These are phyloP conservation scores for Spodoptera litura DNA, from an alignment of 1,140 invertebrate genomes.

Conservation along the genomic window DNA sequence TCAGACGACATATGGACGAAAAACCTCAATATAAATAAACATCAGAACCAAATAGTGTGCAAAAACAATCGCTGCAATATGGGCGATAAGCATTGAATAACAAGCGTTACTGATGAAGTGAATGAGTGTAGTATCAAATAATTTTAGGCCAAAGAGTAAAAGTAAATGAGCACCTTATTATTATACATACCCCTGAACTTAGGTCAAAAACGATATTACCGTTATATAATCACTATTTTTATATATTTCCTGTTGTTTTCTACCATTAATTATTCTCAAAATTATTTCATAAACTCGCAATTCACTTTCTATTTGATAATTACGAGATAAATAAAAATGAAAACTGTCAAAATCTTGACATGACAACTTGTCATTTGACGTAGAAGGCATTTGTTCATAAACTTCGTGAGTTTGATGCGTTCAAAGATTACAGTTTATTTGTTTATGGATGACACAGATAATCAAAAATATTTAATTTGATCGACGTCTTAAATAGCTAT, in stretches of 20 bases:
- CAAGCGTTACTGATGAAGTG: conserved; percentile 27
- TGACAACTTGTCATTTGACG: conserved; percentile 43
- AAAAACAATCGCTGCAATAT: conserved; percentile 41
- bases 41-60: neutral
- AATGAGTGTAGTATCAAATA: conserved; percentile 41
- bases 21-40: conserved; percentile 12
- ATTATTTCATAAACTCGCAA: conserved; percentile 26
- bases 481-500: no score
- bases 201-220: conserved; percentile 31
- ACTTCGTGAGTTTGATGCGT: neutral
- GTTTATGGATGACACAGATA: neutral
- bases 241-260: conserved; percentile 1
- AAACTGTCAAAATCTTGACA: conserved; percentile 49
- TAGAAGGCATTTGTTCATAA: conserved; percentile 12
- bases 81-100: conserved; percentile 36
- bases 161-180: conserved; percentile 51
- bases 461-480: neutral
- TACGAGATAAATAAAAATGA: conserved; percentile 54
- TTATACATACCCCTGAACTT: conserved; percentile 50
- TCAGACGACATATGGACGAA: neutral
- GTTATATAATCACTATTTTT: conserved; percentile 21
- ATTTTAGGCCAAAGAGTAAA: conserved; percentile 57
- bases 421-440: neutral
- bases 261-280: conserved; percentile 14
- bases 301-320: conserved; percentile 53